Conservation (phyloP, 2,113 vertebrate genomes). For the Otus sunia region DNA sequence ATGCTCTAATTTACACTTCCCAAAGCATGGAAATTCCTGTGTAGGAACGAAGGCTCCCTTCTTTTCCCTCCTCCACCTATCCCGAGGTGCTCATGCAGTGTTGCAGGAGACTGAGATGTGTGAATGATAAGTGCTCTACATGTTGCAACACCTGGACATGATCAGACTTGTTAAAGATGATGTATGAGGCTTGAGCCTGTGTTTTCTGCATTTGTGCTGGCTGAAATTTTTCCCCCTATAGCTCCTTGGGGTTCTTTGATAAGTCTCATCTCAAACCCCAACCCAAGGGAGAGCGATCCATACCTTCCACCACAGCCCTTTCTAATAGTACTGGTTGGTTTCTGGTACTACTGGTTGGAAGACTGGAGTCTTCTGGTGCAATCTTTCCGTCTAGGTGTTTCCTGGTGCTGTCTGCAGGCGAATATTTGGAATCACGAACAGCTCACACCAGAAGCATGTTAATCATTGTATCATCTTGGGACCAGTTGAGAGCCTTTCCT, state of each 20-base stretch:
- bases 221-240: neutral
- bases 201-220: neutral
- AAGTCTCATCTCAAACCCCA: neutral
- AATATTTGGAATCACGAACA: neutral
- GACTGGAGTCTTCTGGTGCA: neutral
- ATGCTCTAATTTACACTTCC: conserved; percentile 65
- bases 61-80: conserved; percentile 43
- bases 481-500: neutral
- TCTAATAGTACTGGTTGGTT: neutral
- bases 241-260: neutral
- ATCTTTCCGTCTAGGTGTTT: neutral
- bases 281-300: fast-evolving
- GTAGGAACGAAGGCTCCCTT: conserved; percentile 19
- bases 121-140: neutral
- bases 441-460: neutral
- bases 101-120: conserved; percentile 2
- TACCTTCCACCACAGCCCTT: neutral
- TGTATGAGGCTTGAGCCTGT: neutral
- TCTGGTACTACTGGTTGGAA: neutral
- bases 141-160: neutral
- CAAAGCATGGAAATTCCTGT: conserved; percentile 46
- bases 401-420: neutral
- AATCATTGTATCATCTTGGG: neutral
- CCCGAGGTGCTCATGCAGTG: neutral
- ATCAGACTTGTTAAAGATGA: neutral